Base-by-base conservation (phyloP, 2,797 vertebrate species). In the Galago senegalensis region DNA sequence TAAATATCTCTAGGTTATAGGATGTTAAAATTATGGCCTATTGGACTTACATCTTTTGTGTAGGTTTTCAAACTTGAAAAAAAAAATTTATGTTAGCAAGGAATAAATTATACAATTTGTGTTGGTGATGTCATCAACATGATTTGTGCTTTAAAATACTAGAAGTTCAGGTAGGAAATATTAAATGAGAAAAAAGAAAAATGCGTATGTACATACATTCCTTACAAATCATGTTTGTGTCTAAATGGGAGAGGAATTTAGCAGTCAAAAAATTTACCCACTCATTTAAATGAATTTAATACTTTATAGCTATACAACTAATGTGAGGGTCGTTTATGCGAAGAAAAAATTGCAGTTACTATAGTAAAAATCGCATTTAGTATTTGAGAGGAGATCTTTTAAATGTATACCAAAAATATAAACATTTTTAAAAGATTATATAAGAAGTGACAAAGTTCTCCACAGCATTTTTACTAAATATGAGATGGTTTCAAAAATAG, bases 51-150 rank as follows among this genome's bases (percentile, higher is more conserved):
- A 37, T 95, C 81, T 97, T 2, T 93, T 85, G 14, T 65, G 3
- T 49, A 85, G 49, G 46, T 90, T 85, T 96, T 94, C 46, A 92
- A 20, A 92, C 40, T 94, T 29, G 34, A 87, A 82, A 75, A 92
- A 95, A 88, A 17, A 43, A 65, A 31, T 77, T 84, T 37, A 60
- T 43, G 7, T 81, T 58, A 86, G 49, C 37, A 87, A 69, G 40
- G 69, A 84, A 46, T 73, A 89, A 86, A 17, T 73, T 34, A 25
- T 3, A 65, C 25, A 58, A 11, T 73, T 86, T 81, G 63, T 93
- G 60, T 94, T 95, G 77, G 23, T 93, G 31, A 25, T 87, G 43
- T 93, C 25, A 58, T 61, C 40, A 21, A 81, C 53, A 79, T 82
- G 20, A 89, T 65, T 89, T 96, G 89, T 89, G 17, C 79, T 92